Evolutionary conservation across 2,888 invertebrate species (phyloP).

Genomic region (Ochropleura plecta): DNA sequence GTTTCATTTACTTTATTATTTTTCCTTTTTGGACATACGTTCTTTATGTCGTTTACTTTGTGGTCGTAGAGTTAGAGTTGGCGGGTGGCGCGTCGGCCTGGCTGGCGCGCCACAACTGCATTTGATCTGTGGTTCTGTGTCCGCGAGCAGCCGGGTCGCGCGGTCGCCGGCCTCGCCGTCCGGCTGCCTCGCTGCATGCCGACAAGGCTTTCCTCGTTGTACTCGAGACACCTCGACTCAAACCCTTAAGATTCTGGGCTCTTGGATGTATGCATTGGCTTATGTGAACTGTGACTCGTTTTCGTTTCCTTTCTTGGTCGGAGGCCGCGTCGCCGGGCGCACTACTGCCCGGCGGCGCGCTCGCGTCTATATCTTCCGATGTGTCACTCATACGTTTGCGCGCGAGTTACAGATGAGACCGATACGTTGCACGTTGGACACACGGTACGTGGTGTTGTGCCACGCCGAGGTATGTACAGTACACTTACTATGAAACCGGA

Average conservation of each 20-base stretch:
- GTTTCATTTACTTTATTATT: slow-evolving; percentile 82
- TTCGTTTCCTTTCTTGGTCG: slow-evolving; percentile 91
- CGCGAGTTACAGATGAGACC: slow-evolving; percentile 71
- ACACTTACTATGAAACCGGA: slow-evolving; percentile 63
- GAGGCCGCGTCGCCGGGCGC: slow-evolving; percentile 82
- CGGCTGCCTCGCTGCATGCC: slow-evolving; percentile 88
- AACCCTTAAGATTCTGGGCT: slow-evolving; percentile 91
- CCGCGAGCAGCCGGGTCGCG: slow-evolving; percentile 81
- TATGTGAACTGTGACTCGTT: slow-evolving; percentile 91
- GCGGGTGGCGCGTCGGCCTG: slow-evolving; percentile 85
- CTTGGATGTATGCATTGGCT: slow-evolving; percentile 91
- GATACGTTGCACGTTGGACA: slow-evolving; percentile 42
- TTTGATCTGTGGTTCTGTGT: slow-evolving; percentile 91
- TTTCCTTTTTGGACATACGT: slow-evolving; percentile 76
- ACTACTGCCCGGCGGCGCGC: slow-evolving; percentile 81
- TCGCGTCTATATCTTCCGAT: slow-evolving; percentile 88
- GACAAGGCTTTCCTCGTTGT: slow-evolving; percentile 89
- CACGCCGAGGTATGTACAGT: slow-evolving; percentile 76
- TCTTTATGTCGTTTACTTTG: slow-evolving; percentile 87
- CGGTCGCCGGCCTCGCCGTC: slow-evolving; percentile 73
- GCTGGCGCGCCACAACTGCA: slow-evolving; percentile 88
- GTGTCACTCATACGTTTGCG: slow-evolving; percentile 68
- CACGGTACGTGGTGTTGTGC: slow-evolving; percentile 69
- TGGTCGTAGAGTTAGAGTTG: slow-evolving; percentile 89
- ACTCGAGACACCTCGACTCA: slow-evolving; percentile 89